Evolutionary conservation across 92 coral and sea anemone species (phyloP).

Genomic region (Porites evermanni): DNA sequence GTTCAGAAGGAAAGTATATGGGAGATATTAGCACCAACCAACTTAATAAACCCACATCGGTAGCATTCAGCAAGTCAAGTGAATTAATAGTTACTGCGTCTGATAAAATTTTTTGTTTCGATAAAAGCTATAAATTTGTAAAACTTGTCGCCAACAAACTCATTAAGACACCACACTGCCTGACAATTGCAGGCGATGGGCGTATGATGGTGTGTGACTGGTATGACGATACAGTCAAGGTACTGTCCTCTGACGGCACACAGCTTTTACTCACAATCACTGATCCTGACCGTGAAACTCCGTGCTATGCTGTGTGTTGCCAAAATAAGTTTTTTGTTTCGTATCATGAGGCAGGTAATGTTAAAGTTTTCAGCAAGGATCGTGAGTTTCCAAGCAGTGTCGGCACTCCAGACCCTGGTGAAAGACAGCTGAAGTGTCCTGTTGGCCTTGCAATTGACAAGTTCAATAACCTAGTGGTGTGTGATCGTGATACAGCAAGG

Average conservation of each 20-base stretch:
- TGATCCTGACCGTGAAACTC: slow-evolving; percentile 6
- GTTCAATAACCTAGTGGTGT: slow-evolving; percentile 27
- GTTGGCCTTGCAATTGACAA: slow-evolving; percentile 60
- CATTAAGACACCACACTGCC: not conserved
- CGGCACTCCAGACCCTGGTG: slow-evolving; percentile 36
- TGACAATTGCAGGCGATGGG: slow-evolving; percentile 7
- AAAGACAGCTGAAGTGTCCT: slow-evolving; percentile 46
- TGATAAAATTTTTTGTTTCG: slow-evolving; percentile 18
- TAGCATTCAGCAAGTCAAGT: slow-evolving; percentile 5
- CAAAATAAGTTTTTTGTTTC: slow-evolving; percentile 15
- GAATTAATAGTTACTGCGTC: slow-evolving; percentile 5
- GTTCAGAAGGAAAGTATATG: not conserved
- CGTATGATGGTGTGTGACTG: not conserved
- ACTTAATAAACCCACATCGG: not conserved
- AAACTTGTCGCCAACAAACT: slow-evolving; percentile 41
- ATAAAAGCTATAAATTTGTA: slow-evolving; percentile 55
- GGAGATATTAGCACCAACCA: not conserved
- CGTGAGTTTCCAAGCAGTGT: slow-evolving; percentile 44
- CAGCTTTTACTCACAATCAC: no score
- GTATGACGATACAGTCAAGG: slow-evolving; percentile 17
- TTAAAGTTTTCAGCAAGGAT: slow-evolving; percentile 58
- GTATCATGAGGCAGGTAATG: slow-evolving; percentile 6
- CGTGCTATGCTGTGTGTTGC: slow-evolving; percentile 9
- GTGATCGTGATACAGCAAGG: slow-evolving; percentile 16
- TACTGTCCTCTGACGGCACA: slow-evolving; percentile 4